These are phyloP conservation scores for Rousettus madagascariensis DNA, from an alignment of 2,797 vertebrate species.

Conservation along the genomic window DNA sequence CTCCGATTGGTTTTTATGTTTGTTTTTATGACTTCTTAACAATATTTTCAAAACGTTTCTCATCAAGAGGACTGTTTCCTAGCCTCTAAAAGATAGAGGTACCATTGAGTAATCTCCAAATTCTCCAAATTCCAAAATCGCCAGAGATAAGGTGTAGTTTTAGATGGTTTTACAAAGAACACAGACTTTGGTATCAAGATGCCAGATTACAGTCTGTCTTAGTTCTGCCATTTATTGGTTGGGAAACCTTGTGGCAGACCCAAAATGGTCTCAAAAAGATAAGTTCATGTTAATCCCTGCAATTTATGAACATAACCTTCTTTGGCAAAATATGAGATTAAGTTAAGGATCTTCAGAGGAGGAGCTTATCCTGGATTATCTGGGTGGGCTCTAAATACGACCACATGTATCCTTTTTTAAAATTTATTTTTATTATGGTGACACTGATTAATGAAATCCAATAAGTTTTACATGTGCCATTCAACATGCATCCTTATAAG, in stretches of 20 bases:
- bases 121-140: not conserved
- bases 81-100: not conserved
- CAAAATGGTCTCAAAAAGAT: not conserved
- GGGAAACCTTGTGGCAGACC: not conserved
- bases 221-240: not conserved
- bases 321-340: not conserved
- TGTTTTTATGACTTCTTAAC: conserved; percentile 19
- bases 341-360: not conserved
- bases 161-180: not conserved
- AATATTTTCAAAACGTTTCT: conserved; percentile 2
- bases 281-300: not conserved
- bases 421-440: too few relatives aligned
- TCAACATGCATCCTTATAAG: not conserved
- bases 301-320: not conserved
- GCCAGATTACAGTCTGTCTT: not conserved
- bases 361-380: not conserved
- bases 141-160: not conserved
- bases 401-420: not conserved
- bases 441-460: too few relatives aligned
- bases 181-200: not conserved
- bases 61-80: not conserved
- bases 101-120: not conserved
- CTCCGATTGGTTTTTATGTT: not conserved
- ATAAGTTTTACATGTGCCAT: too few relatives aligned
- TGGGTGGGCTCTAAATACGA: not conserved